Conservation (phyloP, 23 tunicate species). For the Styela clava region DNA sequence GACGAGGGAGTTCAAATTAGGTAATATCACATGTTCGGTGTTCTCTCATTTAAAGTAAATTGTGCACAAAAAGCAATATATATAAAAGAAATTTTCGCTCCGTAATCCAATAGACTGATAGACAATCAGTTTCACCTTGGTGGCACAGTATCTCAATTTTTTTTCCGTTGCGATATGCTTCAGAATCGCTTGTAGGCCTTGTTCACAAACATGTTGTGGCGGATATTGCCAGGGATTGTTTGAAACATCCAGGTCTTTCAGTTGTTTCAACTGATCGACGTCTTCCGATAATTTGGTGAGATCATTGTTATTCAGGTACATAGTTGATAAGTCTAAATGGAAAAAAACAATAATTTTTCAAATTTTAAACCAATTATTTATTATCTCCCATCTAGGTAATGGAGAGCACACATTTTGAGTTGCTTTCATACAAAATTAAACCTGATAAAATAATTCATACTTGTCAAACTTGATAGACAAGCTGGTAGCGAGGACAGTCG, state of each 20-base stretch:
- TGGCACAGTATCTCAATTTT: slow-evolving; percentile 39
- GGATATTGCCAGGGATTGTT: slow-evolving; percentile 57
- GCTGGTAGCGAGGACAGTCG: slow-evolving; percentile 65
- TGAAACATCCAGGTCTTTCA: slow-evolving; percentile 33
- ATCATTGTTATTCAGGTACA: slow-evolving; percentile 58
- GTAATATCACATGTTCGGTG: too few species aligned
- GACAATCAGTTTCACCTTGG: slow-evolving; percentile 54
- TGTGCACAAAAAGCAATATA: too few species aligned
- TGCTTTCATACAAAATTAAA: too few species aligned
- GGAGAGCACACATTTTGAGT: too few species aligned
- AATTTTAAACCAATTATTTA: background rate
- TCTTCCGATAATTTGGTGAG: slow-evolving; percentile 45
- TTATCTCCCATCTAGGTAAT: too few species aligned
- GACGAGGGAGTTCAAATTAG: too few species aligned
- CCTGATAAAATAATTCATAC: too few species aligned
- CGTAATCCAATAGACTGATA: too few species aligned
- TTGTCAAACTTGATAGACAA: background rate
- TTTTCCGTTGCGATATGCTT: slow-evolving; percentile 43
- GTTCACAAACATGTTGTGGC: slow-evolving; percentile 68
- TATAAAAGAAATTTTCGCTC: too few species aligned
- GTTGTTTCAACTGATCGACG: slow-evolving; percentile 41
- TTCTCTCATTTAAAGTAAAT: too few species aligned
- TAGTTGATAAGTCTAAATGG: slow-evolving; percentile 33
- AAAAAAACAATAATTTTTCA: too few species aligned
- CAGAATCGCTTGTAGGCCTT: slow-evolving; percentile 57